Base-by-base conservation (phyloP, 2,888 invertebrate genomes). In the Nematopogon swammerdamellus region DNA sequence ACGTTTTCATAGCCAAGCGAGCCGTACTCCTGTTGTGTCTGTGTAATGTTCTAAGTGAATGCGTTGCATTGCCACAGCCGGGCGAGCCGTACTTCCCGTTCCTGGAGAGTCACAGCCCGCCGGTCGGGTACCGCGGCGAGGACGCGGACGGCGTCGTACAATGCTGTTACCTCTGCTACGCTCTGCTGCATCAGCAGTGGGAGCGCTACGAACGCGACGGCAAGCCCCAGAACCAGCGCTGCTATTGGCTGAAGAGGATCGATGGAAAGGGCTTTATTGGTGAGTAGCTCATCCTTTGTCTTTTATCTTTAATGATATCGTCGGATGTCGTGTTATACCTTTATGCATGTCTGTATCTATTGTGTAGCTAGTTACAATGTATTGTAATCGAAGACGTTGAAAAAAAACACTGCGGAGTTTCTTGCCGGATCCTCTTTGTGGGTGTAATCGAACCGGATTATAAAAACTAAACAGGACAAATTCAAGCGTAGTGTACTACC, bases 241-340 rank as follows among this genome's bases (percentile, higher is more conserved):
- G 95, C 62, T 96, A 96, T 65, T 95, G 95, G 89, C 82, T 95
- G 76, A 96, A 96, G 71, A 80, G 96, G 58, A 86, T 91, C 57
- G 95, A 96, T 64, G 92, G 94, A 62, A 92, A 94, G 53, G 89
- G 91, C 0, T 95, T 91, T 61, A 94, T 92, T 20, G 85, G 80
- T 80, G 54, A 76, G 76, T 68, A 6, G 25, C n/a, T n/a, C n/a
- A n/a, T n/a, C n/a, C n/a, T n/a, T n/a, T n/a, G n/a, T n/a, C n/a
- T n/a, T n/a, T n/a, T n/a, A n/a, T n/a, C n/a, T n/a, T n/a, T n/a
- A n/a, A n/a, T n/a, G n/a, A n/a, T n/a, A n/a, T n/a, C n/a, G n/a
- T n/a, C n/a, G n/a, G n/a, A n/a, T n/a, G n/a, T n/a, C n/a, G n/a
- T n/a, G n/a, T n/a, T n/a, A n/a, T n/a, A n/a, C n/a, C n/a, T n/a